Evolutionary conservation across 2,888 invertebrate species (phyloP).

Genomic region (Eupeodes luniger): DNA sequence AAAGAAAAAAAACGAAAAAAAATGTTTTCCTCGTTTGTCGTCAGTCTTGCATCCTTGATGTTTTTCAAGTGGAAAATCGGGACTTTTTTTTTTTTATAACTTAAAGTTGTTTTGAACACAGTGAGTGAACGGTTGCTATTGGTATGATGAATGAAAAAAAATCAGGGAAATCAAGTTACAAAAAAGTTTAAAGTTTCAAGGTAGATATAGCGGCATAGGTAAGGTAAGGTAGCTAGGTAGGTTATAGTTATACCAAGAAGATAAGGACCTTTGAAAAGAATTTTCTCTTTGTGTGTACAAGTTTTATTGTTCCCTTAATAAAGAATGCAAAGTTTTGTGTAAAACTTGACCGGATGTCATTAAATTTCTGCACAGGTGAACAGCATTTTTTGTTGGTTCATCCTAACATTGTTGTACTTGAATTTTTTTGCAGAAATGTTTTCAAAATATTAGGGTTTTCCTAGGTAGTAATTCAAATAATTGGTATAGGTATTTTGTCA

Average conservation of each 20-base stretch:
- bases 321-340: constrained; percentile 41
- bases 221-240: too few relatives aligned
- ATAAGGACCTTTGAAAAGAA: constrained; percentile 13
- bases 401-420: too few relatives aligned
- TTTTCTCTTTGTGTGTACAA: constrained; percentile 4
- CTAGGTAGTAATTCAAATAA: too few relatives aligned
- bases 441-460: too few relatives aligned
- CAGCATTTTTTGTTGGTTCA: background rate
- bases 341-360: constrained; percentile 57
- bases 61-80: constrained; percentile 71
- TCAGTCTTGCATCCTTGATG: constrained; percentile 59
- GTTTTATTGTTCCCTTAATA: constrained; percentile 47
- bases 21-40: constrained; percentile 32
- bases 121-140: constrained; percentile 9
- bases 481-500: too few relatives aligned
- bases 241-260: background rate
- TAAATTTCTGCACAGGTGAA: constrained; percentile 41
- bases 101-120: constrained; percentile 58
- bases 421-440: too few relatives aligned
- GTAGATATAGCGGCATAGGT: background rate
- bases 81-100: constrained; percentile 40
- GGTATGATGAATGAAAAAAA: background rate
- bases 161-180: background rate
- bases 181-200: constrained; percentile 15
- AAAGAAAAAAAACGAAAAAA: background rate